Evolutionary conservation across 2,888 invertebrate genomes (phyloP).

Genomic region (Pyrrhia umbra): DNA sequence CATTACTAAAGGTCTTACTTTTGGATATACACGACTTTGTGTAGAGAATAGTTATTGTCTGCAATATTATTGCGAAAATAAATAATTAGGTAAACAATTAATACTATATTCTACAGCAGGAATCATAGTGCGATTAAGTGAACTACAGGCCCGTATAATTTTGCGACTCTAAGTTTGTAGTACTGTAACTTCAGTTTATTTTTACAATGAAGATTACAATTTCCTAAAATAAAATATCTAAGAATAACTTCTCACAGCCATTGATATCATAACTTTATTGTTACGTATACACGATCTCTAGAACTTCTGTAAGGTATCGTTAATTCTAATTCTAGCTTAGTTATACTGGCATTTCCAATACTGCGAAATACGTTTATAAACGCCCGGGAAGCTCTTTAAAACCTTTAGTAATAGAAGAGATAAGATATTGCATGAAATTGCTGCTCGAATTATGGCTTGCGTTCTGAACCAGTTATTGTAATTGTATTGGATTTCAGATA

Average conservation of each 20-base stretch:
- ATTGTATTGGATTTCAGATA: conserved; percentile 31
- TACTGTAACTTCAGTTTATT: not conserved
- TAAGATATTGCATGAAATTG: conserved; percentile 33
- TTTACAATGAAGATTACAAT: not conserved
- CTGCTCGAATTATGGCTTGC: conserved; percentile 1
- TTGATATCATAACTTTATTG: not conserved
- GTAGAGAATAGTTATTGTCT: conserved; percentile 1
- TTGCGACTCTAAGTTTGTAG: no score
- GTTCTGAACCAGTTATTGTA: conserved; percentile 11
- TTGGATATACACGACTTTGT: conserved; percentile 7
- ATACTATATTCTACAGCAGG: not conserved
- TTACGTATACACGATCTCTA: not conserved
- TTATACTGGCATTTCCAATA: conserved; percentile 20
- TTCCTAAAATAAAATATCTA: not conserved
- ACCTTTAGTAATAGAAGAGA: conserved; percentile 25
- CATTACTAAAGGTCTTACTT: not conserved
- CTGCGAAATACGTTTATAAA: conserved; percentile 26
- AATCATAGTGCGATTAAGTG: not conserved
- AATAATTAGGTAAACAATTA: no score
- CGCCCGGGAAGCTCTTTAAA: conserved; percentile 37
- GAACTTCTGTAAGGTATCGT: conserved; percentile 9
- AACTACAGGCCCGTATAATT: not conserved
- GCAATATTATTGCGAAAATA: not conserved
- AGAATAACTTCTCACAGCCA: not conserved
- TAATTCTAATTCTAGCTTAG: conserved; percentile 19